These are phyloP conservation scores for Schizothorax lantsangensis DNA, from an alignment of 2,797 vertebrate genomes.

Conservation along the genomic window DNA sequence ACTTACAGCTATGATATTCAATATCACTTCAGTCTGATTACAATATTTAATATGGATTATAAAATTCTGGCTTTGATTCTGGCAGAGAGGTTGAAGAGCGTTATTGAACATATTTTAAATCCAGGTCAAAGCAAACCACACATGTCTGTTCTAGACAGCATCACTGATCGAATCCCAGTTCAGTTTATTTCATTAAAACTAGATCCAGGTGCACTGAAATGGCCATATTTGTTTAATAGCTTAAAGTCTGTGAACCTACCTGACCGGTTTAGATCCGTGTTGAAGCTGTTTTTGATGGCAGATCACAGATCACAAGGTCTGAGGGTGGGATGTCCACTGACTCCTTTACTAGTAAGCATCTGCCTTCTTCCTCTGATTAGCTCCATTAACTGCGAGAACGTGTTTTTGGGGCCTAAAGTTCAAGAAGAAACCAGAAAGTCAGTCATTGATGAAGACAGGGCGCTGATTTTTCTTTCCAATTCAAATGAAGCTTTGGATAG, in stretches of 20 bases:
- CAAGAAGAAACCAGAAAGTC: slow-evolving; percentile 34
- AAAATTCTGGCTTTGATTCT: slow-evolving; percentile 50
- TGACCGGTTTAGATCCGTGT: slow-evolving; percentile 24
- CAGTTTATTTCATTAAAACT: slow-evolving; percentile 37
- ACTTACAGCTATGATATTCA: slow-evolving; percentile 45
- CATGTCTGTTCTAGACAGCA: neutral
- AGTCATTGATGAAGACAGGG: slow-evolving; percentile 51
- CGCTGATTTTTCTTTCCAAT: slow-evolving; percentile 56
- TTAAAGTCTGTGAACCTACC: slow-evolving; percentile 42
- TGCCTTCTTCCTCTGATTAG: slow-evolving; percentile 55
- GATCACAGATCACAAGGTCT: slow-evolving; percentile 34
- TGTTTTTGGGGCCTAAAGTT: neutral
- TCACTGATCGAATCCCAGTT: slow-evolving; percentile 7
- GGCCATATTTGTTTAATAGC: slow-evolving; percentile 40
- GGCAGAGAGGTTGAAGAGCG: slow-evolving; percentile 42
- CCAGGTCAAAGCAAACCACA: slow-evolving; percentile 31
- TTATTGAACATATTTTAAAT: slow-evolving; percentile 45
- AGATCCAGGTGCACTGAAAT: slow-evolving; percentile 33
- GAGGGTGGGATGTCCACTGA: slow-evolving; percentile 37
- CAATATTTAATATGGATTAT: slow-evolving; percentile 48
- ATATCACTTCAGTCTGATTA: neutral
- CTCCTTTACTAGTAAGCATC: slow-evolving; percentile 49
- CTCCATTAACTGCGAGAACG: slow-evolving; percentile 21
- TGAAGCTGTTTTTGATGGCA: slow-evolving; percentile 12
- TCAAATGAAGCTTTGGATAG: slow-evolving; percentile 49